phyloP scores from a whole-genome alignment of 2,113 vertebrate species.

The Neofelis nebulosa region DNA sequence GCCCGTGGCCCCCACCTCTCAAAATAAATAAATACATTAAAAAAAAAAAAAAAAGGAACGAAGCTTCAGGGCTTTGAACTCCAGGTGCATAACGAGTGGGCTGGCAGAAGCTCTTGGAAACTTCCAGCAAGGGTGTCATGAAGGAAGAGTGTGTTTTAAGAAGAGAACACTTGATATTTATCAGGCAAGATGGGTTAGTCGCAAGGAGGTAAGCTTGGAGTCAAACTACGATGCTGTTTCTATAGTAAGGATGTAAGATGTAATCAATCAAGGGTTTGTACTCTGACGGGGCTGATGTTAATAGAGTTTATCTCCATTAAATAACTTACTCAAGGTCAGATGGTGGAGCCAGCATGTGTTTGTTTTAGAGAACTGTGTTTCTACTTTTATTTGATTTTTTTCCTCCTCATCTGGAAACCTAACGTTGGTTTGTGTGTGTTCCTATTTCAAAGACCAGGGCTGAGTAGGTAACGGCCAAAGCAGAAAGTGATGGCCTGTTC shows the following conservation, averaged over 20 bases:
- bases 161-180: background rate
- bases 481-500: background rate
- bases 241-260: background rate
- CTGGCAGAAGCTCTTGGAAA: background rate
- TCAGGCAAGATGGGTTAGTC: background rate
- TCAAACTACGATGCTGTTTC: background rate
- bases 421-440: background rate
- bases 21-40: too few relatives aligned
- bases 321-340: background rate
- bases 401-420: background rate
- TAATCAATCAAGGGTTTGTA: background rate
- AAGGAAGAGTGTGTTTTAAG: background rate
- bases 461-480: background rate
- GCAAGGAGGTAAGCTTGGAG: background rate
- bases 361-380: constrained; percentile 6
- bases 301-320: background rate
- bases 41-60: too few relatives aligned
- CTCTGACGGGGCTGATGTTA: background rate
- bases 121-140: background rate
- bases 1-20: too few relatives aligned
- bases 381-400: background rate
- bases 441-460: background rate
- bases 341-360: background rate
- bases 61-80: background rate
- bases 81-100: background rate